Conservation (phyloP, 2,888 invertebrate species). For the Rhamnusium bicolor region DNA sequence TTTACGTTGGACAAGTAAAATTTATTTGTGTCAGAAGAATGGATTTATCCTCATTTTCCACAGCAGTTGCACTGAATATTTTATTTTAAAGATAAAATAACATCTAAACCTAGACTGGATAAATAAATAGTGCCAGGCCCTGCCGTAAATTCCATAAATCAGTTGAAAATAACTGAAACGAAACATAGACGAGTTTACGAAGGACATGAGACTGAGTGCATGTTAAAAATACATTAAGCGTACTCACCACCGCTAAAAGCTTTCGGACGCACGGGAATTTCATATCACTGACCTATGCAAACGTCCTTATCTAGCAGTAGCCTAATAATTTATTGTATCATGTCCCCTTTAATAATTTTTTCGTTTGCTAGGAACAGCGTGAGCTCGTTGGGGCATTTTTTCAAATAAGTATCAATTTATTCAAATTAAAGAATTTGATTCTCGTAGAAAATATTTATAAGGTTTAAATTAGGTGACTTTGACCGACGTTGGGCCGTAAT, state of each 20-base stretch:
- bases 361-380: background rate
- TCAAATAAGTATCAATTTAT: no score
- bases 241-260: slow-evolving; percentile 45
- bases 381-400: no score
- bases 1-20: no score
- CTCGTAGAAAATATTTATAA: no score
- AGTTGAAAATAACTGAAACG: no score
- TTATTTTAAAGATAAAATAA: background rate
- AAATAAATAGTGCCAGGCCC: slow-evolving; percentile 47
- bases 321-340: slow-evolving; percentile 33
- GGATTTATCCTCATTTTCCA: background rate
- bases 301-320: slow-evolving; percentile 23
- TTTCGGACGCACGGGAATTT: slow-evolving; percentile 43
- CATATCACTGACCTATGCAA: slow-evolving; percentile 44
- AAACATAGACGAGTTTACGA: slow-evolving; percentile 43
- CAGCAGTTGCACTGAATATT: background rate
- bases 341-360: background rate
- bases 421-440: no score
- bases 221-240: slow-evolving; percentile 65
- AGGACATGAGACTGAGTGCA: slow-evolving; percentile 58
- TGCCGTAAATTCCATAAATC: slow-evolving; percentile 43
- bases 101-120: slow-evolving; percentile 30
- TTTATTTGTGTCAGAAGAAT: no score
- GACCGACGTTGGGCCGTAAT: no score
- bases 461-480: no score